Evolutionary conservation across 30 jellyfish, hydroid and myxozoan genomes (phyloP).

Genomic region (Aurelia aurita): DNA sequence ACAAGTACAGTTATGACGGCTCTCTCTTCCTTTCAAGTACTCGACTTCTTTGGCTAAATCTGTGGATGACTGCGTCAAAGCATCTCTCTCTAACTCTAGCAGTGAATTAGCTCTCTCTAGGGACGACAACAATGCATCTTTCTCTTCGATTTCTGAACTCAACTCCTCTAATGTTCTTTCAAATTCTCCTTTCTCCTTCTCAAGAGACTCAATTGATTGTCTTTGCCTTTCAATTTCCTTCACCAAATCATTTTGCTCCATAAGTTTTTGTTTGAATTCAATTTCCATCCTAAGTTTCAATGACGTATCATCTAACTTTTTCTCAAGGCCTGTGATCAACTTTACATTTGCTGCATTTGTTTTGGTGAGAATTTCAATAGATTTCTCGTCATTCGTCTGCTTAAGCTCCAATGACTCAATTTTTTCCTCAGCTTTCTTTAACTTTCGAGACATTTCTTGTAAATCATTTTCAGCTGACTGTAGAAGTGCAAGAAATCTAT

Average conservation of each 20-base stretch:
- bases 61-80: constrained; percentile 49
- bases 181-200: constrained; percentile 15
- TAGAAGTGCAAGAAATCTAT: no score
- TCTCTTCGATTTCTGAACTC: not conserved
- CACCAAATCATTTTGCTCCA: constrained; percentile 60
- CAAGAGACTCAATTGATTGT: constrained; percentile 9
- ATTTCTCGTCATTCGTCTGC: not conserved
- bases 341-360: not conserved
- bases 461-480: not conserved
- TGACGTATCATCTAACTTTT: not conserved
- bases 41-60: constrained; percentile 60
- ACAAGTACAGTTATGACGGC: constrained; percentile 2
- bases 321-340: constrained; percentile 23
- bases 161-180: constrained; percentile 19
- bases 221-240: constrained; percentile 43
- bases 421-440: not conserved
- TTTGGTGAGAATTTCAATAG: not conserved
- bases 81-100: constrained; percentile 57
- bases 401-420: not conserved
- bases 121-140: not conserved
- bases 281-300: constrained; percentile 20
- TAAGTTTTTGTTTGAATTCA: constrained; percentile 30
- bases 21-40: constrained; percentile 43
- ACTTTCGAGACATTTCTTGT: not conserved
- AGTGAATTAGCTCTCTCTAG: constrained; percentile 33